phyloP scores from a whole-genome alignment of 37 sponge, comb jelly and placozoan genomes.

The Tethya wilhelma region DNA sequence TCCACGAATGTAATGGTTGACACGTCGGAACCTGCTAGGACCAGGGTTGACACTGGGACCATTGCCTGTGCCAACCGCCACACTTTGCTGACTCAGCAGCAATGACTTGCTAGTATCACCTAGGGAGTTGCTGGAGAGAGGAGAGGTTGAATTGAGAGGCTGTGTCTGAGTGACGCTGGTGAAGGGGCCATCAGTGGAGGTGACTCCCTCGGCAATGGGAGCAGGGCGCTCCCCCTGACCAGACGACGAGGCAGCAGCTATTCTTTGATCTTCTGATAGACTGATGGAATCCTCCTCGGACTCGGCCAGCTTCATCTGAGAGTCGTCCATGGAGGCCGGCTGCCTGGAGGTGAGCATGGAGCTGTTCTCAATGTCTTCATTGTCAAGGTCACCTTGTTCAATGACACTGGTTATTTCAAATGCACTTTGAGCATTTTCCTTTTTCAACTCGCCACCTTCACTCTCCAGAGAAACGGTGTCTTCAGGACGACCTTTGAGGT shows the following conservation, averaged over 20 bases:
- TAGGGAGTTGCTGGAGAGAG: background rate
- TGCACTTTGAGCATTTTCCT: constrained; percentile 32
- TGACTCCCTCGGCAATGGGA: background rate
- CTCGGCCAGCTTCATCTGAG: background rate
- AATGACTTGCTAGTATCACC: background rate
- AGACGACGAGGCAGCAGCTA: background rate
- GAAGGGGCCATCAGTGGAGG: background rate
- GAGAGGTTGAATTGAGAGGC: background rate
- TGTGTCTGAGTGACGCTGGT: background rate
- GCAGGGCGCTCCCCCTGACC: background rate
- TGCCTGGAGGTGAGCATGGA: background rate
- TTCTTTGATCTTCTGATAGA: background rate
- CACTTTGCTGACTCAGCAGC: background rate
- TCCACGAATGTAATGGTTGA: constrained; percentile 32
- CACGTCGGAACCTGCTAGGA: constrained; percentile 20
- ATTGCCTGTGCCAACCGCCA: constrained; percentile 6
- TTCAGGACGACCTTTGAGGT: background rate
- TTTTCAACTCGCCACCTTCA: constrained; percentile 7
- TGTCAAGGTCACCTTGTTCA: background rate
- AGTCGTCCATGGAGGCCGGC: constrained; percentile 4
- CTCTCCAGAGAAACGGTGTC: constrained; percentile 23
- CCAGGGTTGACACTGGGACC: constrained; percentile 24
- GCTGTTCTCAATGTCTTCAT: constrained; percentile 7
- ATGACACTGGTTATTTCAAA: constrained; percentile 54
- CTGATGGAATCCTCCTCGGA: constrained; percentile 8